Conservation (phyloP, 2,888 invertebrate species). For the Mantis religiosa region DNA sequence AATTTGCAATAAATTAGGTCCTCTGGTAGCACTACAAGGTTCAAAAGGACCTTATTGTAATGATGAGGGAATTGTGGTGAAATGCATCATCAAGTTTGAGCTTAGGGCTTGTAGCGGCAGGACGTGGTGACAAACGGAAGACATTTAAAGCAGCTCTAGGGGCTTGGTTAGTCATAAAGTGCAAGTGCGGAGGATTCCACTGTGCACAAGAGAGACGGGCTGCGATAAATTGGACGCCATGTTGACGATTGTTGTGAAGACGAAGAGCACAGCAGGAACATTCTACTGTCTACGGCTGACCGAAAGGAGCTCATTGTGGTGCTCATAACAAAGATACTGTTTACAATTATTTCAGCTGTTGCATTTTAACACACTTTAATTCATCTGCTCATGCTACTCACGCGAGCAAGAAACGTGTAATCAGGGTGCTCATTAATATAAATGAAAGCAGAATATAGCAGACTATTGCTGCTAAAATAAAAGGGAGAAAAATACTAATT, state of each 20-base stretch:
- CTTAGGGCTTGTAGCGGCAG: too few species aligned
- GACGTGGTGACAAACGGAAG: background rate
- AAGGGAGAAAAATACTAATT: too few species aligned
- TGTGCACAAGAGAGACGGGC: background rate
- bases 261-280: background rate
- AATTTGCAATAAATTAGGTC: too few species aligned
- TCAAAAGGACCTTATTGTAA: background rate
- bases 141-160: conserved; percentile 1
- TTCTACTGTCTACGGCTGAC: background rate
- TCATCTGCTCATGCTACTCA: too few species aligned
- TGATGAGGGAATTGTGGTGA: background rate
- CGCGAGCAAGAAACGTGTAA: too few species aligned
- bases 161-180: conserved; percentile 9
- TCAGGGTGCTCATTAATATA: too few species aligned
- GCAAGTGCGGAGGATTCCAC: conserved; percentile 14
- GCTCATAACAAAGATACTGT: too few species aligned
- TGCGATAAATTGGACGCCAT: conserved; percentile 1
- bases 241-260: background rate
- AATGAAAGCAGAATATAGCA: too few species aligned
- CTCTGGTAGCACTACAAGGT: background rate
- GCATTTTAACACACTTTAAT: too few species aligned
- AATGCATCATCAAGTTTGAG: too few species aligned
- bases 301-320: background rate
- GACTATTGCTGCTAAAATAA: too few species aligned
- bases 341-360: too few species aligned